These are phyloP conservation scores for Geodia barretti DNA, from an alignment of 37 sponge, comb jelly and placozoan genomes.

Conservation along the genomic window DNA sequence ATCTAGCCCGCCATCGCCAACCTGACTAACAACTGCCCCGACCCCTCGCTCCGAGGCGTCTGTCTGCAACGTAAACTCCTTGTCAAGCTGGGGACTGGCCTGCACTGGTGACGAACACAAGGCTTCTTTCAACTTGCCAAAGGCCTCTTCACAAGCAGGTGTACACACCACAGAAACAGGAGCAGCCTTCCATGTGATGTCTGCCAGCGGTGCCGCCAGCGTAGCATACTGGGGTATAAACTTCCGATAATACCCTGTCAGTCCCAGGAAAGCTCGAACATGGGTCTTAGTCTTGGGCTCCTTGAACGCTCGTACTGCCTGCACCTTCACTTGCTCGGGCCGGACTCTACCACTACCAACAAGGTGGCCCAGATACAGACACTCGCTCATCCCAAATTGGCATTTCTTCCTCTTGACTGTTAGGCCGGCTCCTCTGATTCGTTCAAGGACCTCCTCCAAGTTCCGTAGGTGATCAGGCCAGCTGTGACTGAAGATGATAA, in stretches of 20 bases:
- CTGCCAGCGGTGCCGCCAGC: constrained; percentile 36
- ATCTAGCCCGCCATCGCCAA: constrained; percentile 14
- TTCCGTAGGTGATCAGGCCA: constrained; percentile 66
- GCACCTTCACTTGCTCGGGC: constrained; percentile 48
- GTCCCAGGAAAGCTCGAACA: constrained; percentile 62
- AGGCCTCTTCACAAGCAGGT: constrained; percentile 30
- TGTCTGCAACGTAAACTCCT: constrained; percentile 47
- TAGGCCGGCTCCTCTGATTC: constrained; percentile 34
- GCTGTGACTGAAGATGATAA: constrained; percentile 39
- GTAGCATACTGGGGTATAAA: constrained; percentile 59
- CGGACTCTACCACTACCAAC: constrained; percentile 42
- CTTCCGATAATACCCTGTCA: constrained; percentile 64
- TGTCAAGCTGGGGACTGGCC: constrained; percentile 25
- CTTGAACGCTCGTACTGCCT: constrained; percentile 40
- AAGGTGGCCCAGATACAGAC: constrained; percentile 56
- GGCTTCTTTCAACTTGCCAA: constrained; percentile 11
- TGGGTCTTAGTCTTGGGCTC: constrained; percentile 48
- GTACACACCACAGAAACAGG: constrained; percentile 44
- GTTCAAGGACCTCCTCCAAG: constrained; percentile 20
- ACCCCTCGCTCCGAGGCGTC: constrained; percentile 50
- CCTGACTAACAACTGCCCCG: constrained; percentile 62
- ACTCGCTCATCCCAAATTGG: constrained; percentile 50
- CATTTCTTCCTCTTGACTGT: constrained; percentile 61
- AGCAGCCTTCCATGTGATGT: constrained; percentile 39
- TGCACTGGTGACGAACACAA: constrained; percentile 40